Evolutionary conservation across 35 echinoderm and acorn worm genomes (phyloP), one percentile per base, ranked within the genome.

Genomic region (Strongylocentrotus purpuratus): DNA sequence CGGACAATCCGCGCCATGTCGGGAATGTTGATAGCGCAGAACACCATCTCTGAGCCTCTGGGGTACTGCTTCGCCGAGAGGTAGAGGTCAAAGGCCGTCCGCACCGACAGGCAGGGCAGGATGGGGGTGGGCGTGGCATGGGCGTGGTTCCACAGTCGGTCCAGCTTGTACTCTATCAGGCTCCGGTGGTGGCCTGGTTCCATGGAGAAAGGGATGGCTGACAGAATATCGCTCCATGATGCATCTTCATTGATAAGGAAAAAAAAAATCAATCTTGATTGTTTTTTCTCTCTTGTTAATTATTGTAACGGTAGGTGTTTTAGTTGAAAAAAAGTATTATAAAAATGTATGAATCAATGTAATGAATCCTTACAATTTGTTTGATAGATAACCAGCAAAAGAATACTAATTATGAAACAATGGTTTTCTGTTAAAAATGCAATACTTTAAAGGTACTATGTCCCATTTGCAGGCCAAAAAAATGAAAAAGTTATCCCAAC

Each of bases 1-100:
- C 92, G 71, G 31, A 97, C 95, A 47, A 99, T 97, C n/a, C 93
- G 48, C 4, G 85, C 94, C 85, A 99, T 94, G 47, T 99, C 95
- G 12, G 98, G 98, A 46, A 95, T 98, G 92, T 99, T 99, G 15
- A 99, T 95, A 25, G 96, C 97, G 45, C 96, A 96, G 94, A 99
- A 96, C 13, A 99, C 95, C 18, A 99, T 85, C 92, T 99, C 98
- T 13, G 97, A 98, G 8, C 95, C 95, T 28, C 96, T 95, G 9
- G 98, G 98, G 33, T 98, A 99, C 60, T 95, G 97, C 78, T 98
- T 95, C 20, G 96, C 93, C 31, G 95, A 90, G 0, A 99, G 94
- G 88, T 96, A 99, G 2, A 99, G 52, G 45, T 99, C 98, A 8
- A 99, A 94, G 22, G 95, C 98, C 32, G 98, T 98, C 11, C 96